These are phyloP conservation scores for Drosophila trapezifrons DNA, from an alignment of 1,140 invertebrate genomes.

Conservation along the genomic window DNA sequence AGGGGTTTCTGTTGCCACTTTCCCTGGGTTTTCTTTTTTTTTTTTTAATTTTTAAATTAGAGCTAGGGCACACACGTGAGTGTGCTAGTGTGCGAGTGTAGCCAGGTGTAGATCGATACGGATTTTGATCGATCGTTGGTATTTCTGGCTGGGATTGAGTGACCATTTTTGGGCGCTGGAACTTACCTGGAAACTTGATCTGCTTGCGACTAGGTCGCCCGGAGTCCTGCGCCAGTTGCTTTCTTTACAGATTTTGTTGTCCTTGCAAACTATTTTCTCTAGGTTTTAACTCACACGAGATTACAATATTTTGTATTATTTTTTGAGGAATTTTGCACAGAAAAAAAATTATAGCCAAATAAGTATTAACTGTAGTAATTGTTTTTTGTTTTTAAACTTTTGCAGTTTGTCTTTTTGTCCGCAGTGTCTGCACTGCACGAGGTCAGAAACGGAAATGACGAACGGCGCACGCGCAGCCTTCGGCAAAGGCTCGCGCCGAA, in stretches of 20 bases:
- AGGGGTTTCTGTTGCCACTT: slow-evolving; percentile 35
- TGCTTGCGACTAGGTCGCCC: slow-evolving; percentile 65
- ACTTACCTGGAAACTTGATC: slow-evolving; percentile 43
- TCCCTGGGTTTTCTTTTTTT: slow-evolving; percentile 1
- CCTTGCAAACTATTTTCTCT: not conserved
- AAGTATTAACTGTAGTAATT: not conserved
- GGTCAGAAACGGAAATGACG: slow-evolving; percentile 72
- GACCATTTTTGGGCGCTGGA: slow-evolving; percentile 11
- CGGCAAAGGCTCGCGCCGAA: slow-evolving; percentile 30
- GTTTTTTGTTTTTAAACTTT: not conserved
- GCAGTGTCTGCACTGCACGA: slow-evolving; percentile 64
- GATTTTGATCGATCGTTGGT: slow-evolving; percentile 24
- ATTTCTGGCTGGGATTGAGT: slow-evolving; percentile 14
- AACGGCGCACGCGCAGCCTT: slow-evolving; percentile 31
- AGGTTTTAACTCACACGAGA: not conserved
- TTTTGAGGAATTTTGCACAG: slow-evolving; percentile 13
- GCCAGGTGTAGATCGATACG: slow-evolving; percentile 61
- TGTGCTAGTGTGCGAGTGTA: slow-evolving; percentile 57
- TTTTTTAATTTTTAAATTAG: slow-evolving; percentile 73
- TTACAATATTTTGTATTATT: not conserved
- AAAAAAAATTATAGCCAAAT: slow-evolving; percentile 33
- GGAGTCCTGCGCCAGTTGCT: not conserved
- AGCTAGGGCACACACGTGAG: slow-evolving; percentile 64
- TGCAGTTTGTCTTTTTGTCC: too few species aligned
- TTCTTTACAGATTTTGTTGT: not conserved